These are phyloP conservation scores for Anguilla marmorata DNA, from an alignment of 2,797 vertebrate genomes.

Conservation along the genomic window DNA sequence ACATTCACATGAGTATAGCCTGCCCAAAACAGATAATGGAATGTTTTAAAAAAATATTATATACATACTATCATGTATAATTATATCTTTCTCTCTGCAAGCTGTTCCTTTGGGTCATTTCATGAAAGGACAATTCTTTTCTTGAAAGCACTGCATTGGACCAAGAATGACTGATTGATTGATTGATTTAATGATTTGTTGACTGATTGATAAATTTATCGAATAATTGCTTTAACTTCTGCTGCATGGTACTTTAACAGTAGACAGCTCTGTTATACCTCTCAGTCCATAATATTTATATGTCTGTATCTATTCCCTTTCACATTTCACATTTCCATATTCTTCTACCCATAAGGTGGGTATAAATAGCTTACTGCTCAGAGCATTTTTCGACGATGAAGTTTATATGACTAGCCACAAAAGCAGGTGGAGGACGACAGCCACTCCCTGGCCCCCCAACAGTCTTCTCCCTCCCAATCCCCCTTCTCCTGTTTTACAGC, in stretches of 20 bases:
- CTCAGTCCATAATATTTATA: slow-evolving; percentile 3
- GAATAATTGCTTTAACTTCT: background rate
- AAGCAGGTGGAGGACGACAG: background rate
- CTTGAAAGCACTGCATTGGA: background rate
- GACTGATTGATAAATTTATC: background rate
- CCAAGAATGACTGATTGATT: background rate
- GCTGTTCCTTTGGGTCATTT: background rate
- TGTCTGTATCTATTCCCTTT: background rate
- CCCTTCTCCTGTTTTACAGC: slow-evolving; percentile 64
- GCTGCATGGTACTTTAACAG: background rate
- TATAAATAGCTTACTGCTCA: background rate
- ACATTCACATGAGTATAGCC: background rate
- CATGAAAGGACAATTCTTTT: background rate
- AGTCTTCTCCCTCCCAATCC: slow-evolving; percentile 36
- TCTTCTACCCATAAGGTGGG: background rate
- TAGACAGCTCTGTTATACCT: background rate
- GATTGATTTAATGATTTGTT: background rate
- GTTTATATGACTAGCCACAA: background rate
- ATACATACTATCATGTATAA: background rate
- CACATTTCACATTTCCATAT: slow-evolving; percentile 8
- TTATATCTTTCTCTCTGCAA: background rate
- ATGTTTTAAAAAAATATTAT: background rate
- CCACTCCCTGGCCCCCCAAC: background rate
- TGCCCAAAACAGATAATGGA: background rate
- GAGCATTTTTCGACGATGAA: background rate